Evolutionary conservation across 2,888 invertebrate species (phyloP).

Genomic region (Chrysomela aeneicollis): DNA sequence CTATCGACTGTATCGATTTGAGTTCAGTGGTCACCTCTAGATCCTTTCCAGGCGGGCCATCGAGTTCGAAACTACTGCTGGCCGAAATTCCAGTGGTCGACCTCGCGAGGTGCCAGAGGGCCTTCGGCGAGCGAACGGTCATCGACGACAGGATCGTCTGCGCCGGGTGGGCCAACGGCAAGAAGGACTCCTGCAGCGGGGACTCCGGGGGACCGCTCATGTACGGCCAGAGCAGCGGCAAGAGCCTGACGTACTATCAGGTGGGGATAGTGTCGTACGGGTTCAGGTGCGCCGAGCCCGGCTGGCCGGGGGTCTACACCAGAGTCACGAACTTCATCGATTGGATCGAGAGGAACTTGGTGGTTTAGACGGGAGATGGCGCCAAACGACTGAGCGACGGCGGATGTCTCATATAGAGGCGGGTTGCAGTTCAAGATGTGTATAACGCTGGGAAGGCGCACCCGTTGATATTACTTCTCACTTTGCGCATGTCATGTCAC

Average conservation of each 20-base stretch:
- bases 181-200: conserved; percentile 79
- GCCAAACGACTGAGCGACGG: neutral
- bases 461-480: too few species aligned
- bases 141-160: conserved; percentile 74
- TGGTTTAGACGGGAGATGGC: conserved; percentile 33
- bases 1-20: too few species aligned
- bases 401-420: too few species aligned
- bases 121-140: conserved; percentile 66
- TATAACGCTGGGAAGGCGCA: too few species aligned
- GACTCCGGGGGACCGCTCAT: conserved; percentile 87
- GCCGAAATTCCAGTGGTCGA: conserved; percentile 75
- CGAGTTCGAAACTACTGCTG: conserved; percentile 71
- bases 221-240: conserved; percentile 52
- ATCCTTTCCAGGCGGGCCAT: conserved; percentile 69
- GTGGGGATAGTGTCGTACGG: conserved; percentile 76
- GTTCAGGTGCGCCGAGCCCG: conserved; percentile 69
- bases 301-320: conserved; percentile 72
- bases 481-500: too few species aligned
- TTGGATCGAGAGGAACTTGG: conserved; percentile 65
- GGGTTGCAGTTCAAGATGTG: too few species aligned
- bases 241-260: conserved; percentile 63
- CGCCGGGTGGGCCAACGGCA: conserved; percentile 72
- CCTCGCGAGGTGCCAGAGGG: conserved; percentile 68
- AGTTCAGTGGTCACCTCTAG: neutral
- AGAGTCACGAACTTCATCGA: conserved; percentile 68